Evolutionary conservation across 2,113 vertebrate genomes (phyloP), one percentile per base, ranked within the genome.

Genomic region (Pavo muticus): DNA sequence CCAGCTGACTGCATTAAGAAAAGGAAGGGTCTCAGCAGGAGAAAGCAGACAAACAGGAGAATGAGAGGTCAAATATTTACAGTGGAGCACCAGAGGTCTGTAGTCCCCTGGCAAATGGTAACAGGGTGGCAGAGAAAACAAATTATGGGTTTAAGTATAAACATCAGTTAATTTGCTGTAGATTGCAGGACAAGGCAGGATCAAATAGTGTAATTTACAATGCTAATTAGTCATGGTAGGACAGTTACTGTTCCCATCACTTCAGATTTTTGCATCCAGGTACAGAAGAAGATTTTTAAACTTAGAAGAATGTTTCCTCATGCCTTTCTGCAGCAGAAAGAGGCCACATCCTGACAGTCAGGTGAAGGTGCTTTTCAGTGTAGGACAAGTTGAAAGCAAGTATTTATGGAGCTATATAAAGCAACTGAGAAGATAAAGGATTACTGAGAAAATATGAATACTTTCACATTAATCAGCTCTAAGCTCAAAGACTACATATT

Each of bases 51-150:
- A 91, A 84, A 86, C 35, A 67, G 67, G 32, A 74, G 69, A 86
- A 71, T 13, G 16, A 73, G 54, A 91, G 88, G 78, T 94, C 88
- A 87, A 87, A 84, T 84, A 83, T 91, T 52, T 81, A 84, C 50
- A 91, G 60, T 77, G 30, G 23, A 72, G 65, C 11, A 78, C 35
- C 75, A 91, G 87, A 95, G 70, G 40, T 84, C 77, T 95, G 76
- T 93, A 92, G 95, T 90, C 68, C 35, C 0, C 0, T 63, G 24
- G 90, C 84, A 94, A 95, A 91, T 50, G 74, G 45, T 45, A 90
- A 91, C 44, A 86, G 16, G 12, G 82, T 94, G 87, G 54, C 56
- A 97, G 63, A 32, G 61, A 86, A 94, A 97, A 95, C 82, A 93
- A 92, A 90, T 65, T 79, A 47, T 3, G 20, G 42, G 12, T 19